These are phyloP conservation scores for Ophion ellenae DNA, from an alignment of 2,888 invertebrate genomes.

Conservation along the genomic window DNA sequence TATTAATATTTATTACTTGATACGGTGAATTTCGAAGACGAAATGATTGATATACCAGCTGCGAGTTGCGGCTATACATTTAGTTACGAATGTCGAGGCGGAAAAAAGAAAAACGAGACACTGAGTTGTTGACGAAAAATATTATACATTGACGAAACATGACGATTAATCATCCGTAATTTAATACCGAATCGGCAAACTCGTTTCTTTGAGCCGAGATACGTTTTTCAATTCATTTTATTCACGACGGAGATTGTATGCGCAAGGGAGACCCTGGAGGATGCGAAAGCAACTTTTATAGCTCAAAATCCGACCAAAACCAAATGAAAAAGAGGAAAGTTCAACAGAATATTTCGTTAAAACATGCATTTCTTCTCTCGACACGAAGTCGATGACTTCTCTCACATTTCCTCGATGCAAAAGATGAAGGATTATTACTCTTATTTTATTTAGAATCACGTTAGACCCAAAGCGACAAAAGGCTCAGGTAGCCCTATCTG, in stretches of 20 bases:
- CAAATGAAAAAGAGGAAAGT: neutral
- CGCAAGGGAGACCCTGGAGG: neutral
- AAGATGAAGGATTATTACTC: too few species aligned
- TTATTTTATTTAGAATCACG: too few species aligned
- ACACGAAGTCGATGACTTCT: too few species aligned
- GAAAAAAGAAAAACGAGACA: conserved; percentile 6
- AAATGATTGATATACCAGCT: conserved; percentile 24
- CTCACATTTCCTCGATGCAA: too few species aligned
- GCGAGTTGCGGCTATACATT: neutral
- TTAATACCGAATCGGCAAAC: conserved; percentile 27
- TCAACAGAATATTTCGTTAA: neutral
- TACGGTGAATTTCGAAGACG: conserved; percentile 31
- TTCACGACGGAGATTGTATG: conserved; percentile 26
- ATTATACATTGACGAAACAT: neutral
- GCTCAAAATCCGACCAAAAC: neutral
- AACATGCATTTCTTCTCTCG: neutral
- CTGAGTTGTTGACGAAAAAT: conserved; percentile 23
- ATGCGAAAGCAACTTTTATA: neutral
- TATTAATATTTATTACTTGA: conserved; percentile 25
- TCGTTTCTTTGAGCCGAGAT: conserved; percentile 9
- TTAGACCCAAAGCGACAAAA: too few species aligned
- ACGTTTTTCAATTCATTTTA: conserved; percentile 14
- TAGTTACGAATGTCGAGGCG: neutral
- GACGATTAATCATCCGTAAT: conserved; percentile 42
- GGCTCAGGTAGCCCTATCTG: too few species aligned